Percentiles rank a stretch among this genome's conserved stretches.
These are phyloP conservation scores for Cryptomyrus ogoouensis DNA, from an alignment of 2,113 vertebrate species.

Conservation along the genomic window DNA sequence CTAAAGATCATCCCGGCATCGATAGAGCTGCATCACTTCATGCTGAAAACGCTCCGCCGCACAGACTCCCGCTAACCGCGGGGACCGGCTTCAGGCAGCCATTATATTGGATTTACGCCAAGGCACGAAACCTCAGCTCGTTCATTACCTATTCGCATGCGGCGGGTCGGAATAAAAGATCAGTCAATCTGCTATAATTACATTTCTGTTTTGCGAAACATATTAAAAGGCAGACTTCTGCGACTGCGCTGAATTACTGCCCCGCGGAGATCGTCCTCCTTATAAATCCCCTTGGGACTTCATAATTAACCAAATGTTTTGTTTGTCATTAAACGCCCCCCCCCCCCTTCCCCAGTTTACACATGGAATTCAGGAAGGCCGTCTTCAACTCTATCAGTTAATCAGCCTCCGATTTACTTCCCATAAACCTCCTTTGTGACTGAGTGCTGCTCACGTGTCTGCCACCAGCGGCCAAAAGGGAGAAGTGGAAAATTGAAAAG, in stretches of 20 bases:
- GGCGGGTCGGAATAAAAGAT: slow-evolving; percentile 25
- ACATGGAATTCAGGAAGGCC: slow-evolving; percentile 50
- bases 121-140: slow-evolving; percentile 38
- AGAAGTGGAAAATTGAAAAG: background rate
- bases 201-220: slow-evolving; percentile 16
- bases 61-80: background rate
- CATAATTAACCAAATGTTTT: slow-evolving; percentile 60
- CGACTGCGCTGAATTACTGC: slow-evolving; percentile 43
- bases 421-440: slow-evolving; percentile 50
- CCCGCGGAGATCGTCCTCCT: slow-evolving; percentile 51
- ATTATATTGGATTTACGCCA: slow-evolving; percentile 26
- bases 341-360: slow-evolving; percentile 36
- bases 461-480: slow-evolving; percentile 31
- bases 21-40: background rate
- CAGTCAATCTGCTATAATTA: slow-evolving; percentile 22
- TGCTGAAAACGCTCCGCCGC: background rate
- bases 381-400: slow-evolving; percentile 53
- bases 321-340: slow-evolving; percentile 51
- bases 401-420: slow-evolving; percentile 44
- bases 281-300: slow-evolving; percentile 56
- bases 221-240: slow-evolving; percentile 33
- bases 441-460: slow-evolving; percentile 39
- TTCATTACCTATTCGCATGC: slow-evolving; percentile 36
- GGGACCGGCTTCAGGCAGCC: background rate
- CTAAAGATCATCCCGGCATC: background rate